These are phyloP conservation scores for Aricia artaxerxes DNA, from an alignment of 2,888 invertebrate species.

Conservation along the genomic window DNA sequence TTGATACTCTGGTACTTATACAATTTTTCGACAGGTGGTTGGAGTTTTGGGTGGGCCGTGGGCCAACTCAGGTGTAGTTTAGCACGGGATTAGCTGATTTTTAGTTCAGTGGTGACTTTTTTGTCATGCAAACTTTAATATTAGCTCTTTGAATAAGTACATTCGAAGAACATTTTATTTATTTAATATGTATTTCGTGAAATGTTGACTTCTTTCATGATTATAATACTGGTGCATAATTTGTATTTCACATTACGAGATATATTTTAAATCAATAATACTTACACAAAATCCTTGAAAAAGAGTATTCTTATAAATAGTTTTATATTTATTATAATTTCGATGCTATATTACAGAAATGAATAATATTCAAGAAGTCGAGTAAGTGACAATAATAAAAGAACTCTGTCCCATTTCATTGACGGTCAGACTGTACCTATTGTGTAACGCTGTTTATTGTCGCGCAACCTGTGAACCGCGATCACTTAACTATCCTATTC, in stretches of 20 bases:
- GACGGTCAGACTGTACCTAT: background rate
- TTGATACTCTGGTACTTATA: background rate
- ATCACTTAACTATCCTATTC: background rate
- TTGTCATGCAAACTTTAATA: background rate
- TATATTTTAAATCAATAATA: background rate
- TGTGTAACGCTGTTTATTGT: background rate
- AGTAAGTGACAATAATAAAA: background rate
- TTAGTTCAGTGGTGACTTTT: background rate
- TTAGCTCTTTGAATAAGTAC: background rate
- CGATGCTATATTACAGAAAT: background rate
- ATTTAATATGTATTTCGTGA: background rate
- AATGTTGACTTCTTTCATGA: background rate
- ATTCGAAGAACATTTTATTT: background rate
- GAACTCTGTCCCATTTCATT: background rate
- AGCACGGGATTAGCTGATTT: background rate
- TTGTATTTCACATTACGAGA: too few relatives aligned
- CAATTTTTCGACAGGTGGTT: background rate
- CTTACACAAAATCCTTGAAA: background rate
- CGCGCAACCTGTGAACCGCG: slow-evolving; percentile 6
- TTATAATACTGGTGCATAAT: too few relatives aligned
- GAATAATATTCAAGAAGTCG: background rate
- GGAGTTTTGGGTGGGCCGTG: background rate
- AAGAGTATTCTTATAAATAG: background rate
- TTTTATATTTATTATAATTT: background rate
- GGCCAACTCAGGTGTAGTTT: background rate